These are phyloP conservation scores for Agrenia bidenticulata DNA, from an alignment of 2,888 invertebrate species.

Conservation along the genomic window DNA sequence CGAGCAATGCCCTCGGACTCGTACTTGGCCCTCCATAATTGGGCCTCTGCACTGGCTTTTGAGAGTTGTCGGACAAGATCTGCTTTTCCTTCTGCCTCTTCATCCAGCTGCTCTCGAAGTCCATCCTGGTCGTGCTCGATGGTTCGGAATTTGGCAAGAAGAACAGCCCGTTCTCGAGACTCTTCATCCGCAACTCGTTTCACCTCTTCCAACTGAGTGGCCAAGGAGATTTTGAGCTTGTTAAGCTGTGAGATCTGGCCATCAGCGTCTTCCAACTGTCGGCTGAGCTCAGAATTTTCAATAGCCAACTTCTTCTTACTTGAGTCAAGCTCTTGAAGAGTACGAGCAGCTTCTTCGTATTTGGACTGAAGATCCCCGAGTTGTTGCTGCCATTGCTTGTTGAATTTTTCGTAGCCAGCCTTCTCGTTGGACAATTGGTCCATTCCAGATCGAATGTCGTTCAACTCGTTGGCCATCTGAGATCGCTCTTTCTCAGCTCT, in stretches of 20 bases:
- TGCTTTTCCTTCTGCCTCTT: constrained; percentile 98
- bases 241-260: constrained; percentile 93
- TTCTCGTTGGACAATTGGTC: constrained; percentile 98
- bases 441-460: constrained; percentile 94
- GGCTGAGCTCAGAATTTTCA: constrained; percentile 94
- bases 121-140: constrained; percentile 98
- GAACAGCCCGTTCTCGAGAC: constrained; percentile 85
- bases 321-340: constrained; percentile 93
- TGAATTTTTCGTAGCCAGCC: constrained; percentile 82
- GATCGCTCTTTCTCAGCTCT: constrained; percentile 97
- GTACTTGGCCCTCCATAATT: constrained; percentile 97
- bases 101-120: constrained; percentile 98
- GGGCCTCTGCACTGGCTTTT: constrained; percentile 96
- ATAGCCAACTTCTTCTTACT: constrained; percentile 96
- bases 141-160: constrained; percentile 97
- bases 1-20: constrained; percentile 95
- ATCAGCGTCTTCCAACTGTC: constrained; percentile 98
- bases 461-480: constrained; percentile 95
- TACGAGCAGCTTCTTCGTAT: constrained; percentile 95
- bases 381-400: constrained; percentile 95
- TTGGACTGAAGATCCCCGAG: constrained; percentile 92
- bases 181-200: constrained; percentile 98
- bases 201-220: constrained; percentile 89
- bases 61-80: constrained; percentile 98
- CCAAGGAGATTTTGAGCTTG: constrained; percentile 94